A percentile compares a stretch with the other conserved stretches of the same genome.
Conservation (phyloP, 2,888 invertebrate genomes). For the Hybos culiciformis region DNA sequence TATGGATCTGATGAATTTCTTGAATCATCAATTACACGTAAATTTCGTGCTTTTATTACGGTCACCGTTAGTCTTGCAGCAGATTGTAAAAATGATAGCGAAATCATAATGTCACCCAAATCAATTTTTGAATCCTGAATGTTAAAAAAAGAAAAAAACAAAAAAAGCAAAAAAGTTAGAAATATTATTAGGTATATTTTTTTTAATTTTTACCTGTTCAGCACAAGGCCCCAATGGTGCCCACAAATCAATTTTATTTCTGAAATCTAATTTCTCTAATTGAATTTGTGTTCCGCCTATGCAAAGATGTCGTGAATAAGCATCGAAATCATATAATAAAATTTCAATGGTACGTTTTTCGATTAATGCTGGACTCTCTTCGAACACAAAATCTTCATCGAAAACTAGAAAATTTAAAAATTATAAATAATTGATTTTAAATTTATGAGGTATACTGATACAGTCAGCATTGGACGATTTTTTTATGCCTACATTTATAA, state of each 20-base stretch:
- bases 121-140: constrained; percentile 50
- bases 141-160: neutral
- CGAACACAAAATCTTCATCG: constrained; percentile 55
- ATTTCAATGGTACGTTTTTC: constrained; percentile 45
- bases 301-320: constrained; percentile 48
- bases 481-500: too few species aligned
- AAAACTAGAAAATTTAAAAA: too few species aligned
- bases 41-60: constrained; percentile 78
- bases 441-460: too few species aligned
- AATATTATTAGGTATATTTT: neutral
- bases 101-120: constrained; percentile 82
- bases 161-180: neutral
- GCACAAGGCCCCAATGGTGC: constrained; percentile 41
- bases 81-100: constrained; percentile 79
- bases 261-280: constrained; percentile 41
- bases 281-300: constrained; percentile 47
- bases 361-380: constrained; percentile 41
- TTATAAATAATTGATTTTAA: too few species aligned
- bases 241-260: constrained; percentile 43
- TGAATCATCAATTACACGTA: constrained; percentile 88
- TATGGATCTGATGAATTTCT: constrained; percentile 87
- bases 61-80: constrained; percentile 83
- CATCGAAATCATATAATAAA: constrained; percentile 49
- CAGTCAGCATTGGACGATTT: too few species aligned
- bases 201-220: constrained; percentile 28